Base-by-base conservation (phyloP, 2,113 vertebrate species). In the Pandion haliaetus region DNA sequence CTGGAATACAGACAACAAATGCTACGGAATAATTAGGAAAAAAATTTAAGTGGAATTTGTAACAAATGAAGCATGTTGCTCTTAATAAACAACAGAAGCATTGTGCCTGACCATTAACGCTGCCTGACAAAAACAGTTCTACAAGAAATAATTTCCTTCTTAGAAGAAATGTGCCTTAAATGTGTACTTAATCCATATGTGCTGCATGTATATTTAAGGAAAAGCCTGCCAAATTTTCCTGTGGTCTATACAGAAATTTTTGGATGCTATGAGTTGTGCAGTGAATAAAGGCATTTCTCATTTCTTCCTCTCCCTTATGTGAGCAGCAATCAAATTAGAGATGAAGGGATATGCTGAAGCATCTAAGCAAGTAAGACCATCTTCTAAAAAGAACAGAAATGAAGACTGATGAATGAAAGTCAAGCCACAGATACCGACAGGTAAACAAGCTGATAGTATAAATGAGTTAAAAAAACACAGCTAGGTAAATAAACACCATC, bases 51-150 rank as follows among this genome's bases (percentile, higher is more conserved):
- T 3, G 62, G 62, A 65, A 78, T 93, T 87, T 79, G 26, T 91
- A 76, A 82, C 24, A 86, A 88, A 67, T 38, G 14, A 93, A 84
- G 63, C 72, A 42, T 24, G 40, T 36, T 88, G 70, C 23, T 95
- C 38, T 92, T 79, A 85, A 86, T 67, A 93, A 95, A 89, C 69
- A 95, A 78, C 59, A 92, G 67, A 70, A 82, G 42, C n/a, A 47
- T 69, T 96, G 32, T 91, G 42, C 50, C 70, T 76, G 90, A 67
- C 55, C 44, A 63, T 69, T 86, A 92, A 79, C 34, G 71, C 12
- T 44, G 40, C 25, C 23, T 29, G 73, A 54, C 61, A 34, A 91
- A 89, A 90, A 79, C 10, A 74, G 54, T 69, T 67, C 34, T 34
- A 69, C 36, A 82, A 61, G 26, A 74, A 88, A 93, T 58, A 11